These are phyloP conservation scores for Drosophila carrolli DNA, from an alignment of 1,140 invertebrate species.

Conservation along the genomic window DNA sequence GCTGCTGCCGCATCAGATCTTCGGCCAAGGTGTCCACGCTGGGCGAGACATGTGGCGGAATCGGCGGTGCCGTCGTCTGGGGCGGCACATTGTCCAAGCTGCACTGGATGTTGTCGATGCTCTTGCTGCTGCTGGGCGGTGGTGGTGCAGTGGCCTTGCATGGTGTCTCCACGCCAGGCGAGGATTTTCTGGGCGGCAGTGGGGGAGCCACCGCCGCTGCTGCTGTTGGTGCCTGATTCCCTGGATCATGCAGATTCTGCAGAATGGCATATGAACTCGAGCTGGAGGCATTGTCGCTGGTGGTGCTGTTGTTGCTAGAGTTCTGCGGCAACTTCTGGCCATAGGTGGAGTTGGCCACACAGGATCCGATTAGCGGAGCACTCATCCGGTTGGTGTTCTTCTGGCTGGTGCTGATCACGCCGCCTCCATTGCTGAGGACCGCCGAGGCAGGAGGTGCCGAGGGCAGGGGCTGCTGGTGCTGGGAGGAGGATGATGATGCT, in stretches of 20 bases:
- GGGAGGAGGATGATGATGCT: conserved; percentile 24
- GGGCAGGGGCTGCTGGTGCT: conserved; percentile 52
- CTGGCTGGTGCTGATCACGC: conserved; percentile 44
- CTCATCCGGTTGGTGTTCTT: conserved; percentile 81
- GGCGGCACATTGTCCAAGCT: conserved; percentile 80
- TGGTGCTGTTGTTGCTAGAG: conserved; percentile 43
- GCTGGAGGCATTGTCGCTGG: conserved; percentile 56
- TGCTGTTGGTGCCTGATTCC: not conserved
- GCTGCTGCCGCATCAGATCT: conserved; percentile 72
- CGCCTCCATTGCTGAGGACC: conserved; percentile 60
- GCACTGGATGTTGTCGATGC: conserved; percentile 74
- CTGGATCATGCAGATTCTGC: conserved; percentile 72
- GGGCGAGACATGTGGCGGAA: conserved; percentile 74
- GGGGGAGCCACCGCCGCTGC: conserved; percentile 65
- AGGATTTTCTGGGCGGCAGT: conserved; percentile 88
- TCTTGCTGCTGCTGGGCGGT: conserved; percentile 63
- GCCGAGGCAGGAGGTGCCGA: conserved; percentile 67
- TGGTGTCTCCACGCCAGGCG: conserved; percentile 85
- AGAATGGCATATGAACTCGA: conserved; percentile 80
- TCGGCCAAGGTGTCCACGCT: conserved; percentile 72
- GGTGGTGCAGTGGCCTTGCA: conserved; percentile 49
- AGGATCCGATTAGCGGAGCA: conserved; percentile 74
- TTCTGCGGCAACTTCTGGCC: conserved; percentile 62
- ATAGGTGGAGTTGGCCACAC: conserved; percentile 69
- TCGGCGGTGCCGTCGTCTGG: conserved; percentile 81